Conservation (phyloP, 1,140 invertebrate genomes). For the Zaprionus inermis region DNA sequence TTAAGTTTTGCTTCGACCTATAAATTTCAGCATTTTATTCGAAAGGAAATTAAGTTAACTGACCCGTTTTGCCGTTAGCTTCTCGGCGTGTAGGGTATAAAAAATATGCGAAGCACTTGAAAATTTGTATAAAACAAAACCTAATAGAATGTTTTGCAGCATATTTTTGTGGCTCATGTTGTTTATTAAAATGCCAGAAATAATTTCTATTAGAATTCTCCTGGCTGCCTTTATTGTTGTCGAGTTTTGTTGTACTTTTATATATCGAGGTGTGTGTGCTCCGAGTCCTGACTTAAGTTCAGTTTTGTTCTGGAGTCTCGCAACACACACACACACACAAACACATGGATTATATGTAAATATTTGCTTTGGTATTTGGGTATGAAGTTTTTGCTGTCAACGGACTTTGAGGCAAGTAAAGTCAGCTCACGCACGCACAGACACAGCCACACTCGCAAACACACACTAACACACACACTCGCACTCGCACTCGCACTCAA, state of each 20-base stretch:
- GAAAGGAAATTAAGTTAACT: no score
- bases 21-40: no score
- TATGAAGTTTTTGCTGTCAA: slow-evolving; percentile 69
- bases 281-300: slow-evolving; percentile 30
- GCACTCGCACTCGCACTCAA: neutral
- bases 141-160: slow-evolving; percentile 51
- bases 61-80: no score
- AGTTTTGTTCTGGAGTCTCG: slow-evolving; percentile 51
- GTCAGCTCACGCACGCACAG: slow-evolving; percentile 38
- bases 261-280: slow-evolving; percentile 44
- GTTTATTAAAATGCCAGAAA: slow-evolving; percentile 78
- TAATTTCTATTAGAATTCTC: slow-evolving; percentile 70
- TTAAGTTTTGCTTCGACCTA: neutral
- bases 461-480: neutral
- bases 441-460: slow-evolving; percentile 11
- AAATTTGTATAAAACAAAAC: slow-evolving; percentile 43
- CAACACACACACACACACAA: slow-evolving; percentile 3
- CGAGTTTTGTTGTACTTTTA: slow-evolving; percentile 43
- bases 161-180: slow-evolving; percentile 51
- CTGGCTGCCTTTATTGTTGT: slow-evolving; percentile 26
- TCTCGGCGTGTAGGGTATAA: neutral
- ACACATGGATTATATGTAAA: slow-evolving; percentile 74
- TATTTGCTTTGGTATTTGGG: slow-evolving; percentile 78
- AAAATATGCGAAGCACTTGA: slow-evolving; percentile 40
- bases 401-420: slow-evolving; percentile 53